Base-by-base conservation (phyloP, 2,113 vertebrate species). In the Centropristis striata region DNA sequence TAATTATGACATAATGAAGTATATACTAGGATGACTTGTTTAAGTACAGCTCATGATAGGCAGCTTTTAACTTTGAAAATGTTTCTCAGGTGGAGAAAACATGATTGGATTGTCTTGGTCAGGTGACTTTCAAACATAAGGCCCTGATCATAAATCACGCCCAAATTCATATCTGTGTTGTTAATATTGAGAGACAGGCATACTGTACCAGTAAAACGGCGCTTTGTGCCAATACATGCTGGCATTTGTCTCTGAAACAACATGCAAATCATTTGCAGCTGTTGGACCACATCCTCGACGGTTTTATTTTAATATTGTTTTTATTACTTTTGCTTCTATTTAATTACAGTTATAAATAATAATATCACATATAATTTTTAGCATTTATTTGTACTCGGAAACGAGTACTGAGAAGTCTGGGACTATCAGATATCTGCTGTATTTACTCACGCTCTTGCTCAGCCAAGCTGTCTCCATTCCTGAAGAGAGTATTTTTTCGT, bases 201-300 rank as follows among this genome's bases (percentile, higher is more conserved):
- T 23, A 15, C 27, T 15, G 59, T 50, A 41, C 42, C 16, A 53
- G 66, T 6, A 47, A 27, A 39, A 7, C 18, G 23, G 14, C 15
- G 14, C 13, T 54, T 63, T 13, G 32, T 75, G 57, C 23, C 39
- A 39, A 14, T 18, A 21, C 3, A 16, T 28, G 9, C 14, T 74
- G 20, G 39, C 27, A 10, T 12, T 16, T 11, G 18, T 71, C 27
- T 57, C 13, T 53, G 23, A 11, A 4, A 57, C 37, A 61, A 51
- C 18, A 51, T 27, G 60, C 21, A 32, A 55, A 67, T 60, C 4
- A 32, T 2, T 58, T 55, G 0, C n/a, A 59, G 63, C 46, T 23
- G 2, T 66, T 81, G 53, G 7, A 80, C 37, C 67, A 47, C 37
- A 77, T 70, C 64, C 58, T 59, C 9, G 32, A 32, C 36, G 25